Conservation (phyloP, 1,140 invertebrate genomes). For the Hylaeus volcanicus region DNA sequence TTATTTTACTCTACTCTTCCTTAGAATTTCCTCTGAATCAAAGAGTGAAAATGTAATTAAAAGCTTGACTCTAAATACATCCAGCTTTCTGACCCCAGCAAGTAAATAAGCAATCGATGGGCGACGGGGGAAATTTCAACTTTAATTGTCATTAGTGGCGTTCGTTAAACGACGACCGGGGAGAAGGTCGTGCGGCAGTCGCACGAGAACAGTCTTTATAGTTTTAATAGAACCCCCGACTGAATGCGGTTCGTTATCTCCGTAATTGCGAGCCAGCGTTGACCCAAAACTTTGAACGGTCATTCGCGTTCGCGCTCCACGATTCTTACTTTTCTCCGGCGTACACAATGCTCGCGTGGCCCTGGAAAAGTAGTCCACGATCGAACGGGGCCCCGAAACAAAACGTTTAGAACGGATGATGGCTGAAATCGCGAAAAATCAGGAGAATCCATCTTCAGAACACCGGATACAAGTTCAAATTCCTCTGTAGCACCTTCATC, state of each 20-base stretch:
- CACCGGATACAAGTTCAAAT: no score
- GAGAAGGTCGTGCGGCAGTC: constrained; percentile 19
- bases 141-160: constrained; percentile 8
- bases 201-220: constrained; percentile 25
- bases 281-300: constrained; percentile 11
- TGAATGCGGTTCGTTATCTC: constrained; percentile 44
- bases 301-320: constrained; percentile 8
- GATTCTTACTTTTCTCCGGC: neutral
- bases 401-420: no score
- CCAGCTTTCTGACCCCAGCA: no score
- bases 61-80: neutral
- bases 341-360: constrained; percentile 10
- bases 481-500: no score
- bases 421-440: no score
- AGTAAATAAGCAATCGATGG: neutral
- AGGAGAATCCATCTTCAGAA: no score
- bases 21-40: no score
- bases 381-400: neutral
- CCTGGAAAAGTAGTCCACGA: constrained; percentile 23
- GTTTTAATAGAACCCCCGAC: constrained; percentile 20
- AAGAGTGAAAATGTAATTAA: neutral
- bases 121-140: neutral
- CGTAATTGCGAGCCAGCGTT: constrained; percentile 11
- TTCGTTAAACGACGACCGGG: constrained; percentile 2
- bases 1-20: no score